These are phyloP conservation scores for Dromaius novaehollandiae DNA, from an alignment of 2,113 vertebrate genomes.

Conservation along the genomic window DNA sequence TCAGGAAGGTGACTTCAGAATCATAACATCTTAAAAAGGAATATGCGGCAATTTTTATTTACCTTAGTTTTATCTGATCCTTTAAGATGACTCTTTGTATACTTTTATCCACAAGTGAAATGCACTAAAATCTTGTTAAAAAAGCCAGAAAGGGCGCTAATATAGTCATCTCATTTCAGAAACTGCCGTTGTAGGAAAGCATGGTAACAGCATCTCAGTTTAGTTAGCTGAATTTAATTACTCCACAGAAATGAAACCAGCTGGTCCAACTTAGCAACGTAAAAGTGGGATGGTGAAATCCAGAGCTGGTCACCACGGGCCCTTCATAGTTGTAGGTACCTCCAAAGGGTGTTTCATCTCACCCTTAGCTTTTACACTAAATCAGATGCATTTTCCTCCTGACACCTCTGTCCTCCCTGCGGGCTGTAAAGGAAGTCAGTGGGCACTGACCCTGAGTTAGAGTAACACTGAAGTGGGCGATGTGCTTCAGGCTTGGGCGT, in stretches of 20 bases:
- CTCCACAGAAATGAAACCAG: constrained; percentile 23
- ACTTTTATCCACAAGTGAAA: constrained; percentile 7
- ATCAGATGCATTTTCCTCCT: not conserved
- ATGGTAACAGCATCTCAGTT: constrained; percentile 23
- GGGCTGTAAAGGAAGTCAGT: not conserved
- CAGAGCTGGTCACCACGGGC: not conserved
- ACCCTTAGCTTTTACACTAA: not conserved
- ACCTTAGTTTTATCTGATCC: not conserved
- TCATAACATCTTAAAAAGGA: not conserved
- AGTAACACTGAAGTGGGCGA: not conserved
- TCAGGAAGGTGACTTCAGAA: constrained; percentile 7
- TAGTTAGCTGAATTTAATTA: constrained; percentile 54
- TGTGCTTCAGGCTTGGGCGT: not conserved
- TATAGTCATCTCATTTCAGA: constrained; percentile 27
- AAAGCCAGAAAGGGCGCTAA: not conserved
- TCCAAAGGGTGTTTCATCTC: not conserved
- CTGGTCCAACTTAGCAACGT: not conserved
- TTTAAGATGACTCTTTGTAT: constrained; percentile 12
- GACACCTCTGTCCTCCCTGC: not conserved
- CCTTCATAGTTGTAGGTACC: not conserved
- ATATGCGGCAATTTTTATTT: not conserved
- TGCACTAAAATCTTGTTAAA: not conserved
- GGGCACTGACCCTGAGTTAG: not conserved
- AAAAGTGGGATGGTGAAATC: not conserved
- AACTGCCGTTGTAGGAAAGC: not conserved